Conservation (phyloP, 2,888 invertebrate species). For the Bhutanitis thaidina region DNA sequence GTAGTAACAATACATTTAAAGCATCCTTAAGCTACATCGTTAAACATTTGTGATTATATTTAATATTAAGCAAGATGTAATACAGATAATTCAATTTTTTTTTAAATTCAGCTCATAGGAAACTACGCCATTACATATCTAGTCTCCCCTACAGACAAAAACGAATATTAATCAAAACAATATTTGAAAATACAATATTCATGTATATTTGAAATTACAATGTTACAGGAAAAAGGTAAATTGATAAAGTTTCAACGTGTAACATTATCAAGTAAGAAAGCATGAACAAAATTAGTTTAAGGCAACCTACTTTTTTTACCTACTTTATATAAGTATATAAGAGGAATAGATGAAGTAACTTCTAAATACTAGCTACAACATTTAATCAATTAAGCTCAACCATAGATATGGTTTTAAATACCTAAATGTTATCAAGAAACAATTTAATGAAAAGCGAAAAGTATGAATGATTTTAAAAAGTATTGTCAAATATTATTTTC, state of each 20-base stretch:
- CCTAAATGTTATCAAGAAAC: constrained; percentile 27
- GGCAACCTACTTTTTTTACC: not conserved
- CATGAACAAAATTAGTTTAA: not conserved
- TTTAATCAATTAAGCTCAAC: not conserved
- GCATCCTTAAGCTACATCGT: constrained; percentile 5
- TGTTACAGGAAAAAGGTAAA: too few species aligned
- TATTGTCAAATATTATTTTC: constrained; percentile 56
- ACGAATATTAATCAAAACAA: too few species aligned
- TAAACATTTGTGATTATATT: too few species aligned
- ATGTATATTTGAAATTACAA: not conserved
- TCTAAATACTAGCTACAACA: not conserved
- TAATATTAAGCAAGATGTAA: too few species aligned
- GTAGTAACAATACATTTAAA: constrained; percentile 3
- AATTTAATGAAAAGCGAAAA: constrained; percentile 31
- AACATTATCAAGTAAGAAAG: too few species aligned
- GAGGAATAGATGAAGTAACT: not conserved
- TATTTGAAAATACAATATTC: too few species aligned
- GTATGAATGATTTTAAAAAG: constrained; percentile 46
- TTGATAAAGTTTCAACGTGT: too few species aligned
- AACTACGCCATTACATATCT: too few species aligned
- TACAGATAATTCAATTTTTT: too few species aligned
- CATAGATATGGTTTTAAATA: constrained; percentile 20
- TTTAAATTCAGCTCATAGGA: too few species aligned
- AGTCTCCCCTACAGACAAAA: not conserved
- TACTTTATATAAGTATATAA: not conserved